phyloP scores from a whole-genome alignment of 2,113 vertebrate genomes.

The Festucalex cinctus region DNA sequence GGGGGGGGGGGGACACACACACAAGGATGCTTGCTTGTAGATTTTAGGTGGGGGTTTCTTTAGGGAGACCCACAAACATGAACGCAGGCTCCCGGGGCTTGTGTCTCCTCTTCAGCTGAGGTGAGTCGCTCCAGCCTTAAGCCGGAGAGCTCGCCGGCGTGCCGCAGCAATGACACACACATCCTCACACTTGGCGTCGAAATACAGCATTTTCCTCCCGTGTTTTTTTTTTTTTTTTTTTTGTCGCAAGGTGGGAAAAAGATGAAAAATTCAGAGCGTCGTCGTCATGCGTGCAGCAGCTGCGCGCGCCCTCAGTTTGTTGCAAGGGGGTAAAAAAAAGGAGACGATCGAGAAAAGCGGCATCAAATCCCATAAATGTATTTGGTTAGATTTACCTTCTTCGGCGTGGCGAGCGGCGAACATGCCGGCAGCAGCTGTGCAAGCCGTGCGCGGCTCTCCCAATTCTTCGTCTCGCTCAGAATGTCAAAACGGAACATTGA shows the following conservation, averaged over 20 bases:
- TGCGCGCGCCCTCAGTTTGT: constrained; percentile 50
- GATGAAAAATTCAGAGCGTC: constrained; percentile 44
- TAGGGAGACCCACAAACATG: constrained; percentile 40
- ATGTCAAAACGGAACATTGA: neutral
- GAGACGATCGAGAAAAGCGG: constrained; percentile 1
- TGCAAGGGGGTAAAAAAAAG: constrained; percentile 21
- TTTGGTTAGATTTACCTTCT: constrained; percentile 39
- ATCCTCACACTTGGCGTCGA: constrained; percentile 51
- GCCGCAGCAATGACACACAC: constrained; percentile 60
- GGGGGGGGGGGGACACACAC: too few relatives aligned
- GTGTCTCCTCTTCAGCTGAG: constrained; percentile 57
- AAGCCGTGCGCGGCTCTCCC: constrained; percentile 11
- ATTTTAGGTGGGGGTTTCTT: constrained; percentile 28
- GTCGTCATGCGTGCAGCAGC: constrained; percentile 32
- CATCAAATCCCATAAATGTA: constrained; percentile 7
- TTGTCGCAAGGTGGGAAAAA: constrained; percentile 26
- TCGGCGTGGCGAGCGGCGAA: constrained; percentile 29
- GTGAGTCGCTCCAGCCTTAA: constrained; percentile 43
- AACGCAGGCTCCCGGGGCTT: constrained; percentile 34
- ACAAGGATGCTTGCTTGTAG: constrained; percentile 48
- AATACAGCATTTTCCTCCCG: constrained; percentile 24
- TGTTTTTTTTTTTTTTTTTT: neutral
- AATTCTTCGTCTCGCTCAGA: neutral
- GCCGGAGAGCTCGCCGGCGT: constrained; percentile 51
- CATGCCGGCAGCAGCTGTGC: constrained; percentile 39